A percentile compares a stretch with the other conserved stretches of the same genome.
Conservation (phyloP, 2,113 vertebrate genomes). For the Tupaia chinensis region DNA sequence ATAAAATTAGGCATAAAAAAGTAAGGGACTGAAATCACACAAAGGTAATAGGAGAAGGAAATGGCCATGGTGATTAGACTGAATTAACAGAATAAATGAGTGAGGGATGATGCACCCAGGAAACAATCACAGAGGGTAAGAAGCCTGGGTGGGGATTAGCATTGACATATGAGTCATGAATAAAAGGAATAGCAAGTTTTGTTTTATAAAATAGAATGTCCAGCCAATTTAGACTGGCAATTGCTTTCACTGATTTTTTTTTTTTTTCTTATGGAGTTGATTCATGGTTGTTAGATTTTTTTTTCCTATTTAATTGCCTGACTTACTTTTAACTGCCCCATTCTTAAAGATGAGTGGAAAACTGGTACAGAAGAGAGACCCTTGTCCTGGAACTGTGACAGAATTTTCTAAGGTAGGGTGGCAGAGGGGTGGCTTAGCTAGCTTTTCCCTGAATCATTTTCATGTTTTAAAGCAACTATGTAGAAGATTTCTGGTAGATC, state of each 20-base stretch:
- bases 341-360: neutral
- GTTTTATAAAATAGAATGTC: neutral
- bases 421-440: neutral
- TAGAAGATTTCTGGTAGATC: neutral
- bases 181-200: neutral
- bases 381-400: neutral
- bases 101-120: rapidly evolving
- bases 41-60: neutral
- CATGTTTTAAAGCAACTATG: neutral
- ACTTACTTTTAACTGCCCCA: neutral
- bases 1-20: conserved; percentile 25
- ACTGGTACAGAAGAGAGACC: neutral
- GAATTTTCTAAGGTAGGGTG: neutral
- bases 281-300: neutral
- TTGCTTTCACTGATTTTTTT: neutral
- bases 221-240: neutral
- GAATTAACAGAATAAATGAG: neutral
- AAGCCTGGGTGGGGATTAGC: neutral
- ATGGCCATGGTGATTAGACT: neutral
- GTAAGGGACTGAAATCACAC: neutral
- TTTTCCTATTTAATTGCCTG: neutral
- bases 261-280: neutral
- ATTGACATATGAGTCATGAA: neutral
- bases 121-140: neutral
- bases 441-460: neutral